Conservation (phyloP, 1,140 invertebrate genomes). For the Bombus vancouverensis region DNA sequence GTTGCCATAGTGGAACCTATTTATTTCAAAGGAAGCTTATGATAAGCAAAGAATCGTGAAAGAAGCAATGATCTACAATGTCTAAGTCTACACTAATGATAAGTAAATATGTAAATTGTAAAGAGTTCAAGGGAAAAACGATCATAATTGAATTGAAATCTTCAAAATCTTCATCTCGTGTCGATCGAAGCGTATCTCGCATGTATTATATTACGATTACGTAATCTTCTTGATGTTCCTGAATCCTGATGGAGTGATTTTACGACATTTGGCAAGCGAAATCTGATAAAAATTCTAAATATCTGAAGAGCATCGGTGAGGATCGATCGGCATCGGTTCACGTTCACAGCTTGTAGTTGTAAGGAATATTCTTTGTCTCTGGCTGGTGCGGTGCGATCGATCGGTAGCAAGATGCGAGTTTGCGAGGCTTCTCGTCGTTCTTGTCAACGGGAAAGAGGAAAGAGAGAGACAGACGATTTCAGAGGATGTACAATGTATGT, state of each 20-base stretch:
- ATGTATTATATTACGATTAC: neutral
- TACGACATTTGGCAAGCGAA: constrained; percentile 40
- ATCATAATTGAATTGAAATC: neutral
- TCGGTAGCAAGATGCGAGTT: constrained; percentile 36
- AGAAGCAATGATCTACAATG: neutral
- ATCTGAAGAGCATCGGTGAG: constrained; percentile 33
- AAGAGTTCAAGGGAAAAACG: neutral
- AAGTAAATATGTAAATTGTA: neutral
- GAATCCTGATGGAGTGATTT: neutral
- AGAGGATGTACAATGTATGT: constrained; percentile 43
- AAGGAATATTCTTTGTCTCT: constrained; percentile 36
- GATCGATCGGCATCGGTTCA: constrained; percentile 45
- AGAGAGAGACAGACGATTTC: constrained; percentile 37
- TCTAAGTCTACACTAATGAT: no score
- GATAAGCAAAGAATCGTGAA: neutral
- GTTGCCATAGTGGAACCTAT: neutral
- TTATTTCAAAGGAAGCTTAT: constrained; percentile 38
- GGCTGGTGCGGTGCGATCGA: constrained; percentile 5
- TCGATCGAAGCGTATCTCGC: neutral
- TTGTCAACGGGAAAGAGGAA: constrained; percentile 16
- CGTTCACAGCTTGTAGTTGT: neutral
- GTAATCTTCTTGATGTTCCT: neutral
- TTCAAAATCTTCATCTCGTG: neutral
- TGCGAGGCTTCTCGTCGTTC: constrained; percentile 28
- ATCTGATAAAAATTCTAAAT: constrained; percentile 36